phyloP scores from a whole-genome alignment of 1,140 invertebrate genomes.

The Panagrolaimus sp. region DNA sequence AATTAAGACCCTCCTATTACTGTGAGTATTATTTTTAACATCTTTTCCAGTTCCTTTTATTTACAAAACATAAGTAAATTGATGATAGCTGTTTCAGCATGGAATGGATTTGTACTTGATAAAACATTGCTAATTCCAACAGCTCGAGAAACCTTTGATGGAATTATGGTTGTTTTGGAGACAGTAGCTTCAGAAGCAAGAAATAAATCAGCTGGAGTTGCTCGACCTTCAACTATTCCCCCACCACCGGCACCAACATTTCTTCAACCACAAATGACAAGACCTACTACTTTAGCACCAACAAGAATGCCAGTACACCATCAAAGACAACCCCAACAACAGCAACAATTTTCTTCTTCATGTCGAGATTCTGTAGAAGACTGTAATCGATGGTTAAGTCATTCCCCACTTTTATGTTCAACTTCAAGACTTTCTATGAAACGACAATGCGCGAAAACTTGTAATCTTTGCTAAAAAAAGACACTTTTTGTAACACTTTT shows the following conservation, averaged over 20 bases:
- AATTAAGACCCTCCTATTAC: constrained; percentile 47
- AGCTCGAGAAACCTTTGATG: constrained; percentile 70
- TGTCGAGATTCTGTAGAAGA: constrained; percentile 7
- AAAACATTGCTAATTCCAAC: constrained; percentile 66
- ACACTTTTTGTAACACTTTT: neutral
- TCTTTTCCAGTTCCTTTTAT: no score
- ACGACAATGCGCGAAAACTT: constrained; percentile 14
- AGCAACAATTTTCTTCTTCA: neutral
- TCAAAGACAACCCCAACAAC: no score
- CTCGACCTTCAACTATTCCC: neutral
- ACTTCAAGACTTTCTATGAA: constrained; percentile 11
- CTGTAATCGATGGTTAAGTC: constrained; percentile 2
- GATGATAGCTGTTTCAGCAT: constrained; percentile 35
- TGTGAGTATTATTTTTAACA: constrained; percentile 17
- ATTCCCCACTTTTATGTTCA: no score
- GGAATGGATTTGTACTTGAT: constrained; percentile 61
- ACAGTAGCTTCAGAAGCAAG: constrained; percentile 27
- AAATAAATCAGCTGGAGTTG: neutral
- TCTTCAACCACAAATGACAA: neutral
- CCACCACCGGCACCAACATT: constrained; percentile 8
- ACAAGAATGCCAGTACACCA: no score
- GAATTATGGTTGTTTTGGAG: constrained; percentile 58
- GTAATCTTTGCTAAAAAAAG: constrained; percentile 13
- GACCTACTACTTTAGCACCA: neutral
- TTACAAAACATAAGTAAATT: constrained; percentile 8